A percentile compares a stretch with the other conserved stretches of the same genome.
Conservation (phyloP, 2,888 invertebrate genomes). For the Zonitis immaculata region DNA sequence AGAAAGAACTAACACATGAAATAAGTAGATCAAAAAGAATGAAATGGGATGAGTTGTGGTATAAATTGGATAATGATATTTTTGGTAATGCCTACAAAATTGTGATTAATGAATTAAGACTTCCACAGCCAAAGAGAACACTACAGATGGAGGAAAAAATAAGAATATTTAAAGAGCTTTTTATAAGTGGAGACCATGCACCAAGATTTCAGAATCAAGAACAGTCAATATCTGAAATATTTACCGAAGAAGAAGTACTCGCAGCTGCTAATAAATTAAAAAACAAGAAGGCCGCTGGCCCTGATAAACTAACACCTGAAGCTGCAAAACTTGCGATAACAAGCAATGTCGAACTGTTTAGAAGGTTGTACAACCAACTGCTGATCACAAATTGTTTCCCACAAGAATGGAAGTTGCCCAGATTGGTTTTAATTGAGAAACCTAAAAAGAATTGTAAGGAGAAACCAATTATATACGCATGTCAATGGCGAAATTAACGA, state of each 20-base stretch:
- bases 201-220: background rate
- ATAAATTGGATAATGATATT: background rate
- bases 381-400: no score
- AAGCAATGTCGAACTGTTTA: no score
- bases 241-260: background rate
- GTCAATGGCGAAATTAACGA: no score
- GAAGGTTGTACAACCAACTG: no score
- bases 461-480: no score
- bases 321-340: conserved; percentile 13
- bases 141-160: background rate
- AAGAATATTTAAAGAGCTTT: background rate
- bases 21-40: background rate
- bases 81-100: background rate
- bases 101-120: background rate
- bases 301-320: conserved; percentile 26
- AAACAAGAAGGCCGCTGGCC: conserved; percentile 23
- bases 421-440: no score
- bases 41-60: background rate
- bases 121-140: background rate
- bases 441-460: no score
- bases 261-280: conserved; percentile 13
- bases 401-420: no score
- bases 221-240: background rate
- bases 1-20: background rate
- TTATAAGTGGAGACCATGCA: background rate